Evolutionary conservation across 2,797 vertebrate species (phyloP), one percentile per base, ranked within the genome.

Genomic region (Scleropages formosus): DNA sequence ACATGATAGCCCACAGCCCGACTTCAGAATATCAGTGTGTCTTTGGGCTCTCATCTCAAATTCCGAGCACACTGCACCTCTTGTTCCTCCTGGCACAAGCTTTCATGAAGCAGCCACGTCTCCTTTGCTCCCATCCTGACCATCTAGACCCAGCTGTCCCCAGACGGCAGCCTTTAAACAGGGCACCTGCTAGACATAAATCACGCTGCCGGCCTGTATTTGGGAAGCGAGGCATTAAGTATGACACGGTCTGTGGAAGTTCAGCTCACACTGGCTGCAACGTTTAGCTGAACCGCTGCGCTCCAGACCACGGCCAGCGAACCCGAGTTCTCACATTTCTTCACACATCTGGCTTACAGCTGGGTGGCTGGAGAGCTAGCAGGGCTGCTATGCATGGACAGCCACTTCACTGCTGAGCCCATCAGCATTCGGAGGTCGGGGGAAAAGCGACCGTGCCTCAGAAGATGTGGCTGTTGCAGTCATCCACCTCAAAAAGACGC

Each of bases 161-260:
- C 65, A 53, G n/a, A 47, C 26, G 10, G 77, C 85, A 86, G 85
- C 44, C 24, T 20, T 22, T 31, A 15, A 71, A 61, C 62, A 47
- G 27, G 46, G 75, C 93, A 93, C 93, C 93, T 94, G 93, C 88
- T 87, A 87, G 88, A 91, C 89, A 94, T 94, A 93, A 93, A 93
- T 93, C 93, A 93, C 85, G 77, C 82, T 65, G 84, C 87, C 81
- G 85, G 88, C 88, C 92, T 88, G 88, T 89, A 88, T 91, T 91
- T 90, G 91, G 91, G 91, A 92, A 93, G 92, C 90, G 87, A 93
- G 91, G 90, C 90, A 92, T 92, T 93, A 92, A 91, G 89, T 88
- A 89, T 92, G 92, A 92, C 91, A 91, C 75, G 78, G 84, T 79
- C 90, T 90, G 91, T 90, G 91, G 91, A 88, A 92, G 90, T 93